Evolutionary conservation across 2,888 invertebrate genomes (phyloP), one percentile per base, ranked within the genome.

Genomic region (Eilema sororculum): DNA sequence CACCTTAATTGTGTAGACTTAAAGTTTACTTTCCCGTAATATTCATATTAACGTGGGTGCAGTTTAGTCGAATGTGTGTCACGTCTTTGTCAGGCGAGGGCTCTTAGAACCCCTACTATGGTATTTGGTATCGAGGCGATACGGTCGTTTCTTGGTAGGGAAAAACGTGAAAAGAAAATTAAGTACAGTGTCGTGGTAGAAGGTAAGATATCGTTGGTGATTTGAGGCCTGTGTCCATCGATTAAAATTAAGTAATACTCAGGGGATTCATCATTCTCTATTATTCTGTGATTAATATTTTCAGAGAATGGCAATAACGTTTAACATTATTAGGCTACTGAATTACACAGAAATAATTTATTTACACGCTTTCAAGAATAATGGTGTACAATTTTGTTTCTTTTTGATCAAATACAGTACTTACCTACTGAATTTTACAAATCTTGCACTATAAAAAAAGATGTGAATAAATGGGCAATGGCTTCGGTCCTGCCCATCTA

Each of bases 61-160:
- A 76, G 57, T 77, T 72, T 59, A 60, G 41, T 37, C 57, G 65
- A 74, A 82, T 75, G 65, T 81, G 69, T 76, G 79, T 79, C 76
- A 75, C 71, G 71, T 67, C 56, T 66, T 64, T 64, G 46, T 58
- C 56, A 57, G 60, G n/a, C 68, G 69, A 72, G 66, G 73, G 72
- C 74, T 73, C 68, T 22, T 74, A 66, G 52, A 46, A 52, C 67
- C 71, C 20, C 52, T 74, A 67, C 74, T 58, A 72, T 62, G 75
- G 68, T 73, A 69, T 66, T 78, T 57, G 69, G 67, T 74, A n/a
- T 28, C 16, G 56, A 46, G 41, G 52, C 61, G 65, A 68, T 65
- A 58, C 59, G 60, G 68, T 70, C 72, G 70, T 57, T 68, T 68
- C 41, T 71, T 41, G 56, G 20, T 67, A 10, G 33, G 22, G 16